Conservation (phyloP, 30 jellyfish, hydroid and myxozoan species). For the Aurelia aurita complex sp. Pacific region DNA sequence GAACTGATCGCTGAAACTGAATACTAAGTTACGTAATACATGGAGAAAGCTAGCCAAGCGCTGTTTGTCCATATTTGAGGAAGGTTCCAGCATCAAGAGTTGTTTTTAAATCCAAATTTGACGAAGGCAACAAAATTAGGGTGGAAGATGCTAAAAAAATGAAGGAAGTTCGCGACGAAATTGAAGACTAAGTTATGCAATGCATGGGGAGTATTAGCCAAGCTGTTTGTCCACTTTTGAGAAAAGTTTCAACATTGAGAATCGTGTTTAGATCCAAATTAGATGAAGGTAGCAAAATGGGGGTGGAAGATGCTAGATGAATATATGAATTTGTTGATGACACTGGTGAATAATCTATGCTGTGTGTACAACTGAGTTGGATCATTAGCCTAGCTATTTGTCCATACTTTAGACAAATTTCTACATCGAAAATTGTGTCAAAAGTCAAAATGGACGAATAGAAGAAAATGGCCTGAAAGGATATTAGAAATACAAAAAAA, state of each 20-base stretch:
- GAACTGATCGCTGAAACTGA: constrained; percentile 8
- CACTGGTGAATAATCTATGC: too few species aligned
- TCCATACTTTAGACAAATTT: too few species aligned
- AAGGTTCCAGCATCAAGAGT: constrained; percentile 31
- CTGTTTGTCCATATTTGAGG: constrained; percentile 74
- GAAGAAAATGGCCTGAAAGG: too few species aligned
- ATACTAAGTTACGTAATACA: neutral
- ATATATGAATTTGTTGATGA: too few species aligned
- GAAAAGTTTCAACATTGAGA: constrained; percentile 29
- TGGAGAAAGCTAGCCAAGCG: too few species aligned
- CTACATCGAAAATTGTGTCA: too few species aligned
- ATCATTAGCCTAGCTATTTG: too few species aligned
- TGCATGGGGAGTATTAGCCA: too few species aligned
- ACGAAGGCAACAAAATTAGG: constrained; percentile 44
- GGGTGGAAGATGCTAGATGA: neutral
- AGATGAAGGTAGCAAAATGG: constrained; percentile 35
- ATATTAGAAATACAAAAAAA: too few species aligned
- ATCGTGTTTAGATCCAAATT: constrained; percentile 38
- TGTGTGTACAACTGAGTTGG: too few species aligned
- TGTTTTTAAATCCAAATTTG: constrained; percentile 27
- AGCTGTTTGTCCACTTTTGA: constrained; percentile 57
- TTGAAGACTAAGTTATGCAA: neutral
- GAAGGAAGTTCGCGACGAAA: constrained; percentile 8
- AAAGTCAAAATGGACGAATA: too few species aligned
- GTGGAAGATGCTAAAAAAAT: constrained; percentile 42